These are phyloP conservation scores for Sceliomorpha sp. DNA, from an alignment of 2,888 invertebrate genomes.

Conservation along the genomic window DNA sequence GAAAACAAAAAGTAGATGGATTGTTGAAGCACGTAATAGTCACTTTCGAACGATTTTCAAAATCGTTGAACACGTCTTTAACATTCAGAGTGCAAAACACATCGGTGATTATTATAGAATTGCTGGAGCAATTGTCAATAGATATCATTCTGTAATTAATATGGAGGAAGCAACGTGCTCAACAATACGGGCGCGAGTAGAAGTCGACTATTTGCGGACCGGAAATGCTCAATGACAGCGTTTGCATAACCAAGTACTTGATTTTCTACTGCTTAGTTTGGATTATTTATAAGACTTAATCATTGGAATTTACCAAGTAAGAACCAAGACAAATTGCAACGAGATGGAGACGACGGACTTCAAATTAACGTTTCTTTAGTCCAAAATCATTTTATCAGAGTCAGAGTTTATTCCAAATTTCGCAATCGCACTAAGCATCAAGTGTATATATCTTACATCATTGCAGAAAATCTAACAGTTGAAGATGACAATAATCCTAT, in stretches of 20 bases:
- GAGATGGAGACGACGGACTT: conserved; percentile 29
- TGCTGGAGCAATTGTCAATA: conserved; percentile 29
- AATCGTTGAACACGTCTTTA: too few relatives aligned
- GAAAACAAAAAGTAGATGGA: conserved; percentile 19
- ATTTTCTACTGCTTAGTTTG: conserved; percentile 18
- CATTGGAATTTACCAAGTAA: conserved; percentile 18
- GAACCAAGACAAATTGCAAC: conserved; percentile 22
- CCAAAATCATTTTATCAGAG: conserved; percentile 21
- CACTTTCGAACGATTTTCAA: too few relatives aligned
- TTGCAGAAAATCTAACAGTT: not conserved
- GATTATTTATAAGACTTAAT: conserved; percentile 23
- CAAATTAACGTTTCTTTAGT: conserved; percentile 17
- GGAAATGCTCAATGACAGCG: too few relatives aligned
- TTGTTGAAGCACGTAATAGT: too few relatives aligned
- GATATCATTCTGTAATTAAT: conserved; percentile 21
- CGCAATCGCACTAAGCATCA: conserved; percentile 12
- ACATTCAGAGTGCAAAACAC: conserved; percentile 12
- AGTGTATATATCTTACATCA: conserved; percentile 7
- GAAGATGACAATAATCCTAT: conserved; percentile 3
- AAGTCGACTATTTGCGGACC: too few relatives aligned
- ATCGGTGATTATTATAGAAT: conserved; percentile 24
- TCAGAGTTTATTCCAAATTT: conserved; percentile 23
- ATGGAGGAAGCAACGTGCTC: conserved; percentile 35
- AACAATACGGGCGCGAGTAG: too few relatives aligned
- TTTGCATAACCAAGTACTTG: conserved; percentile 11